These are phyloP conservation scores for Agonopterix arenella DNA, from an alignment of 2,888 invertebrate species.

Conservation along the genomic window DNA sequence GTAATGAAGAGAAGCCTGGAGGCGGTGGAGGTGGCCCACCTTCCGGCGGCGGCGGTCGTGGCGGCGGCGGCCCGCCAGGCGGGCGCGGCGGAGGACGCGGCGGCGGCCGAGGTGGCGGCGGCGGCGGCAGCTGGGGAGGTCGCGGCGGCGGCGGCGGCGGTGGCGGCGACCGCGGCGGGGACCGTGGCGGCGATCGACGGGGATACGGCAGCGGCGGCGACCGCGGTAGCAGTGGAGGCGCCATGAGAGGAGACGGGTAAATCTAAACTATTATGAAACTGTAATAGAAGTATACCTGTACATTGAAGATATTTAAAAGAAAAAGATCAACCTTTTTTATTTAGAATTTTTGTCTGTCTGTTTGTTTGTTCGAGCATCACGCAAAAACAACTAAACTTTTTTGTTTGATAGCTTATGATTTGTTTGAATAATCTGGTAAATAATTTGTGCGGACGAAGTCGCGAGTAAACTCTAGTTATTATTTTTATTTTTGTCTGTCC, in stretches of 20 bases:
- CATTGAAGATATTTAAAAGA: too few relatives aligned
- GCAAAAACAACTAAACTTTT: too few relatives aligned
- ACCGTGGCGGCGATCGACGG: conserved; percentile 36
- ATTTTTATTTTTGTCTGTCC: too few relatives aligned
- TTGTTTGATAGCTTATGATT: too few relatives aligned
- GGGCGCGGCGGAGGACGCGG: conserved; percentile 48
- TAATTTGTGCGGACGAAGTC: too few relatives aligned
- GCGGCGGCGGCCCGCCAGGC: conserved; percentile 45
- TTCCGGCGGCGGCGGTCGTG: conserved; percentile 48
- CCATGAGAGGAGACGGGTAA: conserved; percentile 66
- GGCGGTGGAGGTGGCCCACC: conserved; percentile 52
- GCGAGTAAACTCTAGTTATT: too few relatives aligned
- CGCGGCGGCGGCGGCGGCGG: conserved; percentile 33
- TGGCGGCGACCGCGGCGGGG: conserved; percentile 30
- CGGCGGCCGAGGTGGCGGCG: conserved; percentile 39
- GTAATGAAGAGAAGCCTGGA: conserved; percentile 72
- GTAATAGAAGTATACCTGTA: too few relatives aligned
- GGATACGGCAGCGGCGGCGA: conserved; percentile 44
- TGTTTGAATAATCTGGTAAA: too few relatives aligned
- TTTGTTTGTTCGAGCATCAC: too few relatives aligned
- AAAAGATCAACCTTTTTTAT: too few relatives aligned
- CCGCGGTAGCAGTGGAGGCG: conserved; percentile 53
- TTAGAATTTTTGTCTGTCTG: too few relatives aligned
- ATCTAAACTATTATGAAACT: background rate
- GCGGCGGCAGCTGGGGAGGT: conserved; percentile 39